Evolutionary conservation across 2,113 vertebrate species (phyloP), one percentile per base, ranked within the genome.

Genomic region (Carassius carassius): DNA sequence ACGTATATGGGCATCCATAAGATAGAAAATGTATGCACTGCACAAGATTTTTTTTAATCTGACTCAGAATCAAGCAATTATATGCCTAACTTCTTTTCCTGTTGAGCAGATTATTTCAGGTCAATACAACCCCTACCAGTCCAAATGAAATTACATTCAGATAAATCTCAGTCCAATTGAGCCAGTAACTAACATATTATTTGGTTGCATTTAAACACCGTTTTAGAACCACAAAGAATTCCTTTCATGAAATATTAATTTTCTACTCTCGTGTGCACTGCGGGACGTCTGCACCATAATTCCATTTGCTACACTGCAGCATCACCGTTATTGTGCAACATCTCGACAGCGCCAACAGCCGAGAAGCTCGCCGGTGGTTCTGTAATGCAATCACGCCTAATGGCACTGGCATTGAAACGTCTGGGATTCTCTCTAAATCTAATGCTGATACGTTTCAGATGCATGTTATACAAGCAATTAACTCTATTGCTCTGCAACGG

Each of bases 381-480:
- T 74, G 60, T 35, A 49, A 62, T 41, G 56, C 86, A 78, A 69
- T 88, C 83, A 74, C 23, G 81, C 54, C 63, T 32, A 70, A 84
- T 80, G 51, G 60, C 74, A 44, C 75, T 80, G 51, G 60, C 74
- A 44, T 79, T 58, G 78, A 85, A 85, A 70, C 63, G 58, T 72
- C 51, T 44, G 85, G 41, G n/a, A 81, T 49, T 81, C 78, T 73
- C 49, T 77, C 17, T 65, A 58, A 72, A 76, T 84, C 84, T 77
- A 67, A 65, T 11, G 29, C 83, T 85, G 70, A 82, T 78, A 69
- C 56, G 60, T 82, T 79, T 84, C 63, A 83, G 65, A 70, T 62
- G 32, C 56, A 49, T n/a, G 72, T 78, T 82, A 37, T 37, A 37
- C 35, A 37, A 84, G 60, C 84, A 87, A 77, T 87, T 85, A 87